phyloP scores from a whole-genome alignment of 2,113 vertebrate species.

The Malurus elegans region DNA sequence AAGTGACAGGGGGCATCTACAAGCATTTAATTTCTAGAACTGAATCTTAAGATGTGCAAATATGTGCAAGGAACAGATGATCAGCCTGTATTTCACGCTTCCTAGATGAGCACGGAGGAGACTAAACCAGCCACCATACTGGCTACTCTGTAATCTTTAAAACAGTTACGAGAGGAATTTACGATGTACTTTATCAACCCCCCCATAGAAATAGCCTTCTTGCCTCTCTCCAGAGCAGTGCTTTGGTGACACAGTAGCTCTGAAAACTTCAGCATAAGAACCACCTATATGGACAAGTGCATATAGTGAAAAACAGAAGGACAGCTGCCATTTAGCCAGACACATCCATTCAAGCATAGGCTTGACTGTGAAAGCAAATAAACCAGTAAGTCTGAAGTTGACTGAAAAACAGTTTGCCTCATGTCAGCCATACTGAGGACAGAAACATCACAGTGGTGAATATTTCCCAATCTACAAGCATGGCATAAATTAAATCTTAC shows the following conservation, averaged over 20 bases:
- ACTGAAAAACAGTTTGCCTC: background rate
- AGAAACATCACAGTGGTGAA: background rate
- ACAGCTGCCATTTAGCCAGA: background rate
- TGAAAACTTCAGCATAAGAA: background rate
- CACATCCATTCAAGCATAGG: background rate
- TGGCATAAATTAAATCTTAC: background rate
- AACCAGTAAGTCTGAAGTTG: background rate
- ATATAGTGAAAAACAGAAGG: background rate
- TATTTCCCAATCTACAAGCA: background rate
- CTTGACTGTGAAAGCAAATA: background rate
- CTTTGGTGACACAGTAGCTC: background rate
- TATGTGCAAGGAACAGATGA: background rate
- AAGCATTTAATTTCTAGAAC: background rate
- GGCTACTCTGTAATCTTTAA: background rate
- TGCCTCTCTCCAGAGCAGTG: background rate
- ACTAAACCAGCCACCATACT: background rate
- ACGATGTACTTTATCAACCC: background rate
- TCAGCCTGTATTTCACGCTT: background rate
- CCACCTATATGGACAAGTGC: rapidly evolving
- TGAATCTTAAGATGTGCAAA: background rate
- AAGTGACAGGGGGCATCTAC: background rate
- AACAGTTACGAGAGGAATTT: slow-evolving; percentile 56
- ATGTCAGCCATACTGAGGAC: background rate
- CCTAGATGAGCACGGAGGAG: background rate
- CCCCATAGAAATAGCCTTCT: background rate